Evolutionary conservation across 2,113 vertebrate genomes (phyloP).

Genomic region (Danionella cerebrum): DNA sequence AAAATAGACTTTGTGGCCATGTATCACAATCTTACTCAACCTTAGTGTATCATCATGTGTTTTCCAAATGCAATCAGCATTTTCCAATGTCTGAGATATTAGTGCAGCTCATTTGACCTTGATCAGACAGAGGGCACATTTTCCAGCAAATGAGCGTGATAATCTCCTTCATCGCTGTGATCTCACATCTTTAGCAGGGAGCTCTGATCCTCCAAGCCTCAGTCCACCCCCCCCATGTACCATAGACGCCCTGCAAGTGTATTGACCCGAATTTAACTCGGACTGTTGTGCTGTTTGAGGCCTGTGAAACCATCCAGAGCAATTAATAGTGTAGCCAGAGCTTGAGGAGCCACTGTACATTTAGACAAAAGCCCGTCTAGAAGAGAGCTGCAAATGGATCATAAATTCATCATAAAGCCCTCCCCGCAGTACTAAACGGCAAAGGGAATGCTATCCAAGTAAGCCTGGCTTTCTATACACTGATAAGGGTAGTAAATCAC

Average conservation of each 20-base stretch:
- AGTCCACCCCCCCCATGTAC: background rate
- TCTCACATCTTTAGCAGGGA: constrained; percentile 24
- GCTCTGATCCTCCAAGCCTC: constrained; percentile 27
- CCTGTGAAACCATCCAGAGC: constrained; percentile 32
- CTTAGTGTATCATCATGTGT: too few relatives aligned
- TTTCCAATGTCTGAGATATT: background rate
- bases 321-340: constrained; percentile 18
- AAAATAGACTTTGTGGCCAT: background rate
- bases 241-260: constrained; percentile 37
- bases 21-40: too few relatives aligned
- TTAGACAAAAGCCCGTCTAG: constrained; percentile 30
- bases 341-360: constrained; percentile 38
- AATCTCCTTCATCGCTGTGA: constrained; percentile 1
- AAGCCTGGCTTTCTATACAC: background rate
- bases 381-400: constrained; percentile 20
- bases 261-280: constrained; percentile 50
- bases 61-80: too few relatives aligned
- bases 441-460: background rate
- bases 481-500: background rate
- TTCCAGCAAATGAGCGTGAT: background rate
- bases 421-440: background rate
- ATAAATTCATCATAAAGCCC: constrained; percentile 8
- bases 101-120: background rate
- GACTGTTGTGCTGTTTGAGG: constrained; percentile 29
- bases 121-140: background rate